Evolutionary conservation across 1,140 invertebrate genomes (phyloP).

Genomic region (Hypsibius dujardini): DNA sequence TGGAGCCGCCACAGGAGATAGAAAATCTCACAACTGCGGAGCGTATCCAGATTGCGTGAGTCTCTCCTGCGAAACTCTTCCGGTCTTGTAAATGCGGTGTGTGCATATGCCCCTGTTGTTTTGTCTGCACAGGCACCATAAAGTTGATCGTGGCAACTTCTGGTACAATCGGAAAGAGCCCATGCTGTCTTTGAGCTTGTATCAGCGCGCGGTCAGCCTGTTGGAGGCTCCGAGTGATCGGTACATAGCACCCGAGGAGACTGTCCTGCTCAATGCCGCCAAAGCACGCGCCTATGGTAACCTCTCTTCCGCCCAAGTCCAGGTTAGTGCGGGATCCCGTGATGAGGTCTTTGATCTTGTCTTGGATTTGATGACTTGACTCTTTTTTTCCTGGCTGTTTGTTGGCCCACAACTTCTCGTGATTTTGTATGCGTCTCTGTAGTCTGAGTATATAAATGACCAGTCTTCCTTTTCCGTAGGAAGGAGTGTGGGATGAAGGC

Average conservation of each 20-base stretch:
- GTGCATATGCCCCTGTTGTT: no score
- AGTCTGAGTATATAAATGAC: no score
- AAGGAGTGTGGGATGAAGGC: slow-evolving; percentile 59
- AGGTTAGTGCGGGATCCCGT: slow-evolving; percentile 18
- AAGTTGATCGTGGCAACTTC: slow-evolving; percentile 66
- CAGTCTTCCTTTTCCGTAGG: slow-evolving; percentile 26
- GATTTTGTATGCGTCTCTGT: no score
- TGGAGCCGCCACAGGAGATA: slow-evolving; percentile 44
- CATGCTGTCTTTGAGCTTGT: slow-evolving; percentile 58
- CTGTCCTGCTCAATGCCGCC: neutral
- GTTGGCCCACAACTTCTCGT: no score
- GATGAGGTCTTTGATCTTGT: no score
- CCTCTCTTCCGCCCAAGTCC: neutral
- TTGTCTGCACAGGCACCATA: slow-evolving; percentile 42
- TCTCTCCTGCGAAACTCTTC: no score
- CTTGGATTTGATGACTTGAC: no score
- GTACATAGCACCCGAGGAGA: slow-evolving; percentile 4
- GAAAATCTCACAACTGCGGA: slow-evolving; percentile 40
- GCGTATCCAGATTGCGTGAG: slow-evolving; percentile 47
- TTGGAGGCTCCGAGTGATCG: neutral
- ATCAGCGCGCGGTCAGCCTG: slow-evolving; percentile 37
- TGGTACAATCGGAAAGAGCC: slow-evolving; percentile 62
- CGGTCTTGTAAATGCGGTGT: no score
- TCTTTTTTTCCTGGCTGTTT: no score
- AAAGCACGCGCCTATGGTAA: slow-evolving; percentile 1